Percentiles rank a stretch among this genome's conserved stretches.
Evolutionary conservation across 2,888 invertebrate genomes (phyloP).

Genomic region (Platycheirus rosarum): DNA sequence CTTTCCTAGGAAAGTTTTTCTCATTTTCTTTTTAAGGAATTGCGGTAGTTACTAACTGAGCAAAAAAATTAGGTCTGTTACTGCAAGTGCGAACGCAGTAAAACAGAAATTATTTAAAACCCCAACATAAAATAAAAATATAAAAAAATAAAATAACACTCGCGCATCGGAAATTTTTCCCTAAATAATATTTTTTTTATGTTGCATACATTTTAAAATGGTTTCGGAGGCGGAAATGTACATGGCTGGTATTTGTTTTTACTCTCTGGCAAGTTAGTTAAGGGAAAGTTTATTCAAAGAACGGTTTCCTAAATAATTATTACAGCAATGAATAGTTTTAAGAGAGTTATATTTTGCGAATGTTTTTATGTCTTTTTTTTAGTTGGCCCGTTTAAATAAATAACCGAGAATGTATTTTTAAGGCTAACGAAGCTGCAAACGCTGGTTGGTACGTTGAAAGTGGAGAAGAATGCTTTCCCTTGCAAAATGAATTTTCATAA

Average conservation of each 20-base stretch:
- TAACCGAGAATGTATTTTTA: constrained; percentile 4
- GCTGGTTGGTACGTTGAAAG: constrained; percentile 15
- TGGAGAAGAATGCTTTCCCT: background rate
- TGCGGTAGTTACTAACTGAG: constrained; percentile 10
- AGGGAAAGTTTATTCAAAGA: constrained; percentile 35
- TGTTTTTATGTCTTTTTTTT: background rate
- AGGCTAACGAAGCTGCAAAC: constrained; percentile 31
- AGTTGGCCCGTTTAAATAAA: constrained; percentile 13
- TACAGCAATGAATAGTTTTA: constrained; percentile 41
- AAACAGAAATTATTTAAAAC: constrained; percentile 10
- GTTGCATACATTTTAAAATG: constrained; percentile 3
- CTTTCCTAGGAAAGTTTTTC: constrained; percentile 18
- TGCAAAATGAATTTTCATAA: background rate
- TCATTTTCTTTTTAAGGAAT: constrained; percentile 42
- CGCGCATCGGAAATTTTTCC: constrained; percentile 19
- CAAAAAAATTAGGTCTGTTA: constrained; percentile 46
- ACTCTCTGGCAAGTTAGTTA: background rate
- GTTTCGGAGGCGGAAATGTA: constrained; percentile 5
- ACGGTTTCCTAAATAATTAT: constrained; percentile 41
- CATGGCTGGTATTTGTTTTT: background rate
- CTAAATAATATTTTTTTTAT: constrained; percentile 28
- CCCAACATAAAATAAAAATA: constrained; percentile 27
- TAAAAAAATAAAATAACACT: constrained; percentile 8
- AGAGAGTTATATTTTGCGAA: constrained; percentile 1
- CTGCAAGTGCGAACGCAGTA: constrained; percentile 3